These are phyloP conservation scores for Tetraneura akinire DNA, from an alignment of 1,140 invertebrate species.

Conservation along the genomic window DNA sequence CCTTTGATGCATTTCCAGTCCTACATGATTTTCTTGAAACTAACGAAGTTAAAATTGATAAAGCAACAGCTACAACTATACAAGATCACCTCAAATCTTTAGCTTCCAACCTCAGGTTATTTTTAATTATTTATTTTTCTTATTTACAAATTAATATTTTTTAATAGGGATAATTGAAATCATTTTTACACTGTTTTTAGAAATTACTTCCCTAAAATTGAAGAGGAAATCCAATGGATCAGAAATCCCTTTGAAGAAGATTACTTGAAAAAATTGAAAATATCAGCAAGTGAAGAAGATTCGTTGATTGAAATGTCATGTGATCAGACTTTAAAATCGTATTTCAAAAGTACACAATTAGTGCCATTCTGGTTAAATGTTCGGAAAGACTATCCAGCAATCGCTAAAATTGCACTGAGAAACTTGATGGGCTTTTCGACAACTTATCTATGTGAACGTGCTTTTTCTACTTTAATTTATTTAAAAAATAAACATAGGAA, in stretches of 20 bases:
- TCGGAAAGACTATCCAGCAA: conserved; percentile 20
- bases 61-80: conserved; percentile 23
- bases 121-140: conserved; percentile 29
- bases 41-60: conserved; percentile 31
- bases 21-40: conserved; percentile 17
- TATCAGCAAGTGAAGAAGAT: too few relatives aligned
- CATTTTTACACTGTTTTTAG: conserved; percentile 17
- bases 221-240: conserved; percentile 30
- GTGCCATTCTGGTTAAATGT: conserved; percentile 14
- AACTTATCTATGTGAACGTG: conserved; percentile 5
- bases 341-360: conserved; percentile 16
- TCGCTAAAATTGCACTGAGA: background rate
- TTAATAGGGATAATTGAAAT: conserved; percentile 26
- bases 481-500: conserved; percentile 13
- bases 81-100: conserved; percentile 23
- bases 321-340: conserved; percentile 19
- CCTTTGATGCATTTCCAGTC: too few relatives aligned
- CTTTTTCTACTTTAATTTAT: conserved; percentile 13
- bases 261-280: too few relatives aligned
- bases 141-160: conserved; percentile 22
- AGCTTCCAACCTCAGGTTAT: conserved; percentile 31
- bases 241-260: conserved; percentile 32
- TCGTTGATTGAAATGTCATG: conserved; percentile 16
- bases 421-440: conserved; percentile 5
- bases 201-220: conserved; percentile 24